Evolutionary conservation across 2,888 invertebrate genomes (phyloP).

Genomic region (Opisthograptis luteolata): DNA sequence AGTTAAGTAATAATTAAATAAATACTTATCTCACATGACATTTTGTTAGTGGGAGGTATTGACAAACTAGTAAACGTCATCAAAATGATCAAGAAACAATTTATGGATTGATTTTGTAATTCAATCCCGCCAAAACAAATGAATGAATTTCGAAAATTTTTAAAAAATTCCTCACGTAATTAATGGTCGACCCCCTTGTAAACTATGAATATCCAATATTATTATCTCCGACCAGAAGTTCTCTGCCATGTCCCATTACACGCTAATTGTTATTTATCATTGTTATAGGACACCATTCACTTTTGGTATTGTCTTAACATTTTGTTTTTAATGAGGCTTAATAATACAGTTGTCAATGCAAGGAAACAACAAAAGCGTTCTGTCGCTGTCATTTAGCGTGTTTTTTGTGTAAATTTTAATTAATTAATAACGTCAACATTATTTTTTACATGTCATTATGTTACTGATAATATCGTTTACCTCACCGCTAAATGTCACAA

Average conservation of each 20-base stretch:
- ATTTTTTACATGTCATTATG: slow-evolving; percentile 29
- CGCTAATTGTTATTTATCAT: background rate
- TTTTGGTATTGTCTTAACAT: slow-evolving; percentile 1
- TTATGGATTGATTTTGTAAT: too few relatives aligned
- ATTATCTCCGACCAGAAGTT: background rate
- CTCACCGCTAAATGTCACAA: slow-evolving; percentile 16
- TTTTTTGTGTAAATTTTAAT: slow-evolving; percentile 31
- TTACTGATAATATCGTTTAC: slow-evolving; percentile 32
- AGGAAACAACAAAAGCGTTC: slow-evolving; percentile 28
- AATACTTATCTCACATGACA: too few relatives aligned
- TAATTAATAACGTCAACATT: slow-evolving; percentile 31
- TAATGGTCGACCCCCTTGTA: too few relatives aligned
- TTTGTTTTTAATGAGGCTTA: background rate
- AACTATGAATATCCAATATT: background rate
- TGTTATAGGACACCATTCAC: slow-evolving; percentile 3
- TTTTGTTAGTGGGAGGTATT: too few relatives aligned
- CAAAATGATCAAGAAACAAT: too few relatives aligned
- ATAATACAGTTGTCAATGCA: slow-evolving; percentile 31
- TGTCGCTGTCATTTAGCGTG: slow-evolving; percentile 22
- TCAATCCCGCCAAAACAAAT: too few relatives aligned
- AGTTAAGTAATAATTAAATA: too few relatives aligned
- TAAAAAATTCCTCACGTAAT: too few relatives aligned
- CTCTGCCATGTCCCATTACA: background rate
- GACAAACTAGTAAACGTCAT: too few relatives aligned
- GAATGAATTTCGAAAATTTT: too few relatives aligned